Evolutionary conservation across 2,888 invertebrate species (phyloP), one percentile per base, ranked within the genome.

Genomic region (Hanleya hanleyi): DNA sequence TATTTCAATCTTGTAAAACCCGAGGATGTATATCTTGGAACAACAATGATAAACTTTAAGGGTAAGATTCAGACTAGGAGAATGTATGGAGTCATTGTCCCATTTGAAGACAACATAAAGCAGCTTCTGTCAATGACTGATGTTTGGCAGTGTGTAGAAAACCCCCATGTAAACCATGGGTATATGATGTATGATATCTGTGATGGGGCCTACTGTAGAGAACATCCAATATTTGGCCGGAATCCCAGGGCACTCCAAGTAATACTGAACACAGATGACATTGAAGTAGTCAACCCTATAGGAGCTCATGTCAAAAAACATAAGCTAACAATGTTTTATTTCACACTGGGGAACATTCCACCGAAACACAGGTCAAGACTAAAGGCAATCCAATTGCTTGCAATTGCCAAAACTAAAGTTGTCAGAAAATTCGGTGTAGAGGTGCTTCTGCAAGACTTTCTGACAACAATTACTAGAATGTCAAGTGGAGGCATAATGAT

Each of bases 321-420:
- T 35, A 73, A 73, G 57, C 32, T 73, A 15, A 37, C 70, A n/a
- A 73, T 73, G 73, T 65, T 73, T 29, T 71, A 71, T 71, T 72
- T 32, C 32, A 41, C 69, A 15, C n/a, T 73, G 9, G 36, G 26
- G 26, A 73, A 73, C 41, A 69, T 73, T 9, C 73, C 73, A 26
- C 49, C 66, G 18, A 1, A 73, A 32, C 65, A 49, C 33, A 35
- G 70, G 35, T 71, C 73, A 37, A 41, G 41, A 32, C 51, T 73
- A n/a, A 51, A 9, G 33, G 32, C 49, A 18, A 73, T 71, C 3
- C 51, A 65, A 7, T 62, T 73, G 22, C 22, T 73, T 33, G 64
- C 38, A 36, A 38, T 72, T 12, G 64, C 49, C 5, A 71, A 29
- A 26, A 22, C 57, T 22, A 26, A 22, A 18, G 4, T 29, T 12